Percentiles rank a stretch among this genome's conserved stretches.
phyloP scores from a whole-genome alignment of 2,888 invertebrate species.

The Lepidocyrtoides sp. region DNA sequence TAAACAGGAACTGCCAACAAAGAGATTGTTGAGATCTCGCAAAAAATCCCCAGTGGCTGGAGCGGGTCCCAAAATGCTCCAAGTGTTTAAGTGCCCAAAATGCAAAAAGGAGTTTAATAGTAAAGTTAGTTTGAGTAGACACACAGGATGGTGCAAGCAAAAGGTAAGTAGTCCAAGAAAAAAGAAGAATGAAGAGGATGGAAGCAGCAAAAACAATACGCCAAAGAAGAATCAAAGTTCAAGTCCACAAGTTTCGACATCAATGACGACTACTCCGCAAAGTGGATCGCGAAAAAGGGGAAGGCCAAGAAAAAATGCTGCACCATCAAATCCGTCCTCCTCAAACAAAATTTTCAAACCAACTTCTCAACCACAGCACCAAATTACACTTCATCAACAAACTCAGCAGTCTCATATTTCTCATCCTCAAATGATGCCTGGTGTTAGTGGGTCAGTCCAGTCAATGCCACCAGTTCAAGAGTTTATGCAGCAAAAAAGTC shows the following conservation, averaged over 20 bases:
- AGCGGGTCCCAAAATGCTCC: constrained; percentile 10
- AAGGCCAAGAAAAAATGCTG: constrained; percentile 49
- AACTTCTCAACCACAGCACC: not conserved
- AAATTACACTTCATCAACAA: not conserved
- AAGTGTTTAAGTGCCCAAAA: constrained; percentile 73
- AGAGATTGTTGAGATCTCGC: constrained; percentile 59
- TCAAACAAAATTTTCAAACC: not conserved
- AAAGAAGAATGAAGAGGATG: constrained; percentile 10
- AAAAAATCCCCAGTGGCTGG: constrained; percentile 61
- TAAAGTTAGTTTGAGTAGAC: constrained; percentile 68
- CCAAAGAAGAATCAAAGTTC: not conserved
- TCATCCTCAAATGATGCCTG: no score
- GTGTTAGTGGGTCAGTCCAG: no score
- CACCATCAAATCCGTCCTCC: not conserved
- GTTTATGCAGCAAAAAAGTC: constrained; percentile 49
- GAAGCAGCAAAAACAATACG: not conserved
- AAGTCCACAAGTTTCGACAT: not conserved
- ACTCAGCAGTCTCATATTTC: not conserved
- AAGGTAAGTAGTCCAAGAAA: constrained; percentile 52
- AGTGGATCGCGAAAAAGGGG: constrained; percentile 36
- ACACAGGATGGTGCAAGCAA: constrained; percentile 79
- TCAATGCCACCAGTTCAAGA: not conserved
- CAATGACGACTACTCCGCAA: not conserved
- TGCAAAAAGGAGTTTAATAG: constrained; percentile 80
- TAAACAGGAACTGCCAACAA: constrained; percentile 37